A percentile compares a stretch with the other conserved stretches of the same genome.
These are phyloP conservation scores for Falco biarmicus DNA, from an alignment of 2,797 vertebrate species.

Conservation along the genomic window DNA sequence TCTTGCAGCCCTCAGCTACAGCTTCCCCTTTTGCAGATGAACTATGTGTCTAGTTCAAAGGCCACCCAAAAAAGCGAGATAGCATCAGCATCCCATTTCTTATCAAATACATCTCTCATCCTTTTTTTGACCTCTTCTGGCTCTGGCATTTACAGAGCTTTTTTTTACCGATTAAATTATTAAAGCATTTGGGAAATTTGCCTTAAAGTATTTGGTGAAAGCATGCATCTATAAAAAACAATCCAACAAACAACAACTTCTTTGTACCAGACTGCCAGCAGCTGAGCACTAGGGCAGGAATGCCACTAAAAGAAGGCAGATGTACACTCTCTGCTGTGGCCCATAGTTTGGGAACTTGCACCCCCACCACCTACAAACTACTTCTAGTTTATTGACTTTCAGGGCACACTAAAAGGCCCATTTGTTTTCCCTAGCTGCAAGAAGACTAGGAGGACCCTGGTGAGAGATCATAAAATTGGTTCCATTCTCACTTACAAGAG, in stretches of 20 bases:
- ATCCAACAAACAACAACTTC: background rate
- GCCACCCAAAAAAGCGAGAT: background rate
- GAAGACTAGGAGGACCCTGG: background rate
- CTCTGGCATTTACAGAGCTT: background rate
- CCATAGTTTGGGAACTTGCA: background rate
- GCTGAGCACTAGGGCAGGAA: background rate
- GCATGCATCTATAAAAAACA: background rate
- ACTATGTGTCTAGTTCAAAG: background rate
- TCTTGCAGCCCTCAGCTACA: background rate
- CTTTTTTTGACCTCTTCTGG: background rate
- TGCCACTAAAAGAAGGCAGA: background rate
- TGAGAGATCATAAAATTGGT: conserved; percentile 22
- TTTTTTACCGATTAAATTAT: background rate
- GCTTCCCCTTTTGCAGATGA: background rate
- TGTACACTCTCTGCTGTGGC: background rate
- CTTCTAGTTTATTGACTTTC: background rate
- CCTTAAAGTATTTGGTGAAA: background rate
- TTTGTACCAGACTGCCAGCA: background rate
- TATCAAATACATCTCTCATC: background rate
- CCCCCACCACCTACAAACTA: background rate
- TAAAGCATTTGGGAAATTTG: background rate
- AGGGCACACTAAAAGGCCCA: background rate
- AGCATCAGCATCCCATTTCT: background rate
- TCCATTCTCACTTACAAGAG: background rate
- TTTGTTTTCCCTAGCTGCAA: conserved; percentile 23